A percentile compares a stretch with the other conserved stretches of the same genome.
phyloP scores from a whole-genome alignment of 2,797 vertebrate genomes.

The Oreortyx pictus region DNA sequence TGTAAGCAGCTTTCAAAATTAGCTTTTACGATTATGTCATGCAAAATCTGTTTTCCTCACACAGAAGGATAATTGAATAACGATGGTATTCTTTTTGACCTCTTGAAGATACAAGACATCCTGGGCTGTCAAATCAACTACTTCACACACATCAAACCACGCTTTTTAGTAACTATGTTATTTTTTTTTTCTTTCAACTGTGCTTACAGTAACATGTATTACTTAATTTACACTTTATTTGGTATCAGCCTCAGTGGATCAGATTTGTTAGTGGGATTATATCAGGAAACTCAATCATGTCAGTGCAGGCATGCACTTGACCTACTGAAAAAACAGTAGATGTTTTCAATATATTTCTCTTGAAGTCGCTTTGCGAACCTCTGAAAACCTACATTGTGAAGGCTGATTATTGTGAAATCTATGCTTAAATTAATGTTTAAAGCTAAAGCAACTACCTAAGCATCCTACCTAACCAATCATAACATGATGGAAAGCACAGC shows the following conservation, averaged over 20 bases:
- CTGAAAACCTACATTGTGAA: background rate
- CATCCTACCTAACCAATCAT: background rate
- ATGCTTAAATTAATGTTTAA: background rate
- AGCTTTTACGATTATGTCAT: slow-evolving; percentile 2
- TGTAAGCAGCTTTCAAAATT: slow-evolving; percentile 46
- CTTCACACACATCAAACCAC: background rate
- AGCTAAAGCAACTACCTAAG: background rate
- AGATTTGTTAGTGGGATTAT: slow-evolving; percentile 53
- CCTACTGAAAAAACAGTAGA: background rate
- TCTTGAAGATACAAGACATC: slow-evolving; percentile 7
- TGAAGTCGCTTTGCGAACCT: background rate
- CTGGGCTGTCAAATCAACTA: slow-evolving; percentile 16
- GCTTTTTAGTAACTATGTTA: slow-evolving; percentile 23
- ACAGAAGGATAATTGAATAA: slow-evolving; percentile 25
- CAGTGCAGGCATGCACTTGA: background rate
- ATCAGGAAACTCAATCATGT: slow-evolving; percentile 44
- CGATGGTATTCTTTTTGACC: background rate
- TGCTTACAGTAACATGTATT: background rate
- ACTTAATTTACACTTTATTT: slow-evolving; percentile 32
- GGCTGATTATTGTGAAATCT: background rate
- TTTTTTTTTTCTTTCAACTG: slow-evolving; percentile 49
- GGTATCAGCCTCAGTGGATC: background rate
- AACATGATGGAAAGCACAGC: too few relatives aligned
- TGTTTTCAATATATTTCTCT: background rate
- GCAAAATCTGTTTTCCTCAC: slow-evolving; percentile 34